Percentiles rank a stretch among this genome's conserved stretches.
Evolutionary conservation across 2,888 invertebrate species (phyloP).

Genomic region (Drosophila acutilabella): DNA sequence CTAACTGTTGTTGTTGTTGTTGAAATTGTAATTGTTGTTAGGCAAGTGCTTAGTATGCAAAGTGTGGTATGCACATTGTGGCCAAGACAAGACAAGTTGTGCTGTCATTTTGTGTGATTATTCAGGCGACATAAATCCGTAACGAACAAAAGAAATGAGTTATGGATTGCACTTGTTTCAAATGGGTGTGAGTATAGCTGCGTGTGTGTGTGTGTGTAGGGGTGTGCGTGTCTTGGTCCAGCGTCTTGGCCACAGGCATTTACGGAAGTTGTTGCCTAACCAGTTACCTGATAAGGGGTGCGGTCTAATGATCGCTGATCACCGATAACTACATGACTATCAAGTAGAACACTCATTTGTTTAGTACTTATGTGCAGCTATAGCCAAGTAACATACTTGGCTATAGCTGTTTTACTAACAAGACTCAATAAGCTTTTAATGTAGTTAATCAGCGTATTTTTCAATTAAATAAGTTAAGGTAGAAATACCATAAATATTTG

Average conservation of each 20-base stretch:
- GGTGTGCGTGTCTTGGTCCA: constrained; percentile 31
- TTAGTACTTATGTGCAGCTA: neutral
- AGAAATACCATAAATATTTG: too few species aligned
- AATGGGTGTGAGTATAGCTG: neutral
- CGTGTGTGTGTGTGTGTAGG: constrained; percentile 10
- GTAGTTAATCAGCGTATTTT: neutral
- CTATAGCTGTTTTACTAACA: too few species aligned
- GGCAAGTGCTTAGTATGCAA: constrained; percentile 67
- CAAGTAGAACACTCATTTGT: neutral
- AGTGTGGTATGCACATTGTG: constrained; percentile 46
- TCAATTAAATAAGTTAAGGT: too few species aligned
- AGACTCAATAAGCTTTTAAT: too few species aligned
- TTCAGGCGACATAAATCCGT: constrained; percentile 34
- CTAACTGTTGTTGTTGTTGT: constrained; percentile 34
- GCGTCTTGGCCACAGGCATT: constrained; percentile 30
- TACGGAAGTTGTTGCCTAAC: constrained; percentile 50
- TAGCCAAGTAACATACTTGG: too few species aligned
- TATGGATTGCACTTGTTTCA: constrained; percentile 37
- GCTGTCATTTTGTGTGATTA: constrained; percentile 60
- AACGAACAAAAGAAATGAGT: constrained; percentile 58
- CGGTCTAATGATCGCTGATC: constrained; percentile 28
- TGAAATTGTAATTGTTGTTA: constrained; percentile 29
- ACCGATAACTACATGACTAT: constrained; percentile 11
- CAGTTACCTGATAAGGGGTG: constrained; percentile 51
- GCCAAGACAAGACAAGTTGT: constrained; percentile 52